These are phyloP conservation scores for Neodon shergylaensis DNA, from an alignment of 2,113 vertebrate species.

Conservation along the genomic window DNA sequence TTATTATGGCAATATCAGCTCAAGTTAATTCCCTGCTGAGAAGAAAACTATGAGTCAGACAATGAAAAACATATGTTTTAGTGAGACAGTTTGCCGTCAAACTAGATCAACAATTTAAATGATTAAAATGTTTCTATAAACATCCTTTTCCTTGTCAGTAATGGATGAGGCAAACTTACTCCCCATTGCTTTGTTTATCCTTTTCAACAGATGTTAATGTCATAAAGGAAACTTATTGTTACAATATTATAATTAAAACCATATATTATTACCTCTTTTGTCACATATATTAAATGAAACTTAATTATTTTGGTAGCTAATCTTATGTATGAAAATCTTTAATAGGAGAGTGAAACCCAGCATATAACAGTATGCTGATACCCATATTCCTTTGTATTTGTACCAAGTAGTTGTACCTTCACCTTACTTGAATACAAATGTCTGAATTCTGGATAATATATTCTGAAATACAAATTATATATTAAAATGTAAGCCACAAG, in stretches of 20 bases:
- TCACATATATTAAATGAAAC: conserved; percentile 69
- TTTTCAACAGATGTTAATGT: conserved; percentile 84
- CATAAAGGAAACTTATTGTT: conserved; percentile 62
- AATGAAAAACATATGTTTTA: conserved; percentile 85
- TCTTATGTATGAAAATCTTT: conserved; percentile 56
- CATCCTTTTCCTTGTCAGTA: conserved; percentile 80
- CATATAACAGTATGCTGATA: background rate
- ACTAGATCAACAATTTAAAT: conserved; percentile 86
- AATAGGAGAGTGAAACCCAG: background rate
- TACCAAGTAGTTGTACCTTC: background rate
- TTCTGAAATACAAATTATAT: conserved; percentile 73
- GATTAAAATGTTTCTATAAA: conserved; percentile 79
- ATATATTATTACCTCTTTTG: conserved; percentile 84
- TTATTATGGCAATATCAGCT: conserved; percentile 80
- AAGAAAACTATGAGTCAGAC: conserved; percentile 83
- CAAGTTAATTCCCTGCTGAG: conserved; percentile 83
- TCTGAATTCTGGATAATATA: background rate
- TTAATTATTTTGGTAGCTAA: conserved; percentile 72
- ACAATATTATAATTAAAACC: conserved; percentile 74
- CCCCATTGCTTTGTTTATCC: conserved; percentile 76
- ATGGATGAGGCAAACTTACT: conserved; percentile 76
- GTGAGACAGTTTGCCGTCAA: conserved; percentile 85
- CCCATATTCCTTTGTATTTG: background rate
- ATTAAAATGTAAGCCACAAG: conserved; percentile 74
- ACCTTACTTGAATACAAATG: background rate